Evolutionary conservation across 2,888 invertebrate species (phyloP), one percentile per base, ranked within the genome.

Genomic region (Aproaerema taeniolella): DNA sequence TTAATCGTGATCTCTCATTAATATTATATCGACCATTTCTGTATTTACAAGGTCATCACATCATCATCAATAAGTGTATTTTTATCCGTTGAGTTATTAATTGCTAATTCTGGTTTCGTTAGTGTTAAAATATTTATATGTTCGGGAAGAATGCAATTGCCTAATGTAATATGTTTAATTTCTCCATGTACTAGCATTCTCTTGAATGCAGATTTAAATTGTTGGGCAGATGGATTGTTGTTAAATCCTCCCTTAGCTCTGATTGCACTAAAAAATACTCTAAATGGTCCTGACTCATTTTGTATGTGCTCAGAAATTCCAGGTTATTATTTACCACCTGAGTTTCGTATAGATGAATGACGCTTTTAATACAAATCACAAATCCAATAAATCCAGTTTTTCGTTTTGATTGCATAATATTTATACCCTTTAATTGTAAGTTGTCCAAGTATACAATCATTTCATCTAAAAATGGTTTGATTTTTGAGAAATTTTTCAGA

Each of bases 221-320:
- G 24, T 15, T 25, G 4, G 5, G 28, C 28, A 3, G 28, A 28
- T 2, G 28, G 28, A 10, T 28, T 28, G 28, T 28, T 28, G 12
- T 25, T 34, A 26, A 34, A 34, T 25, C 34, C 34, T n/a, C 25
- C 34, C 13, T 25, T 24, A 3, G 33, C 20, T 24, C 33, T 33
- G 12, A 33, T 33, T 13, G 34, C 25, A 12, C 34, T 34, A n/a
- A 34, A 34, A 34, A 34, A 13, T 11, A 13, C 9, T 34, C 25
- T 9, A 25, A 4, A n/a, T 34, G 34, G 10, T 34, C 25, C 7
- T 34, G 34, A 6, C 24, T 24, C 25, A 34, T 14, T 25, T 34
- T 34, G 25, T 34, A 34, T 14, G 14, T 14, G 25, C 11, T 8
- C 2, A 34, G 25, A 25, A 34, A 25, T 2, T 34, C n/a, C 2